Percentiles rank a stretch among this genome's conserved stretches.
These are phyloP conservation scores for Solenopsis fugax DNA, from an alignment of 1,140 invertebrate species.

Conservation along the genomic window DNA sequence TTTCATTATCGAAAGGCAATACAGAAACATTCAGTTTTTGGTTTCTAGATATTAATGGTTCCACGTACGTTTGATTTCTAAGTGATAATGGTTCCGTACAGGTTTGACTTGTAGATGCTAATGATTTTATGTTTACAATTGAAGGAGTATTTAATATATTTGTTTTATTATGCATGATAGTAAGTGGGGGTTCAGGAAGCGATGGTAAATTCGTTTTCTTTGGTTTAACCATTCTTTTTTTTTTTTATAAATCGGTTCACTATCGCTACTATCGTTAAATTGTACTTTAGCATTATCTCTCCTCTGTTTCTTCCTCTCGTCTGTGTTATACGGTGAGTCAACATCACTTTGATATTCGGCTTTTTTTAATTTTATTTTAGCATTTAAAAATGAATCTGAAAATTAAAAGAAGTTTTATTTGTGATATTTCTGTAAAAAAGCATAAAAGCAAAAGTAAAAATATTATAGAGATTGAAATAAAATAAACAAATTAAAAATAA, in stretches of 20 bases:
- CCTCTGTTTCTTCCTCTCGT: neutral
- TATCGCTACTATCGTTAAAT: neutral
- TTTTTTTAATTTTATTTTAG: neutral
- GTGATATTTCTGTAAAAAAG: neutral
- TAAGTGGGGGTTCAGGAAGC: neutral
- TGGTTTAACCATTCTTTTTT: neutral
- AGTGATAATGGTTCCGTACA: too few relatives aligned
- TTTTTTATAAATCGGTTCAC: neutral
- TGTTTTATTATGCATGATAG: neutral
- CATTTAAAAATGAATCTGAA: conserved; percentile 23
- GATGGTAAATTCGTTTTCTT: conserved; percentile 9
- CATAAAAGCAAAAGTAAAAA: neutral
- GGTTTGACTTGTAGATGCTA: neutral
- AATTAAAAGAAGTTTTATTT: conserved; percentile 8
- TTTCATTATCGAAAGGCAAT: neutral
- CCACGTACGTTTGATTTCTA: too few relatives aligned
- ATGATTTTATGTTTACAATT: neutral
- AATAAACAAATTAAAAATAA: neutral
- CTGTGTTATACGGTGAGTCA: conserved; percentile 9
- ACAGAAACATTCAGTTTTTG: neutral
- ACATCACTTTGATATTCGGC: conserved; percentile 10
- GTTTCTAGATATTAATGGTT: too few relatives aligned
- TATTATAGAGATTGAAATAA: neutral
- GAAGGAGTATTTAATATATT: neutral
- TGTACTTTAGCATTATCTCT: conserved; percentile 20